Evolutionary conservation across 2,797 vertebrate genomes (phyloP), one percentile per base, ranked within the genome.

Genomic region (Vultur gryphus): DNA sequence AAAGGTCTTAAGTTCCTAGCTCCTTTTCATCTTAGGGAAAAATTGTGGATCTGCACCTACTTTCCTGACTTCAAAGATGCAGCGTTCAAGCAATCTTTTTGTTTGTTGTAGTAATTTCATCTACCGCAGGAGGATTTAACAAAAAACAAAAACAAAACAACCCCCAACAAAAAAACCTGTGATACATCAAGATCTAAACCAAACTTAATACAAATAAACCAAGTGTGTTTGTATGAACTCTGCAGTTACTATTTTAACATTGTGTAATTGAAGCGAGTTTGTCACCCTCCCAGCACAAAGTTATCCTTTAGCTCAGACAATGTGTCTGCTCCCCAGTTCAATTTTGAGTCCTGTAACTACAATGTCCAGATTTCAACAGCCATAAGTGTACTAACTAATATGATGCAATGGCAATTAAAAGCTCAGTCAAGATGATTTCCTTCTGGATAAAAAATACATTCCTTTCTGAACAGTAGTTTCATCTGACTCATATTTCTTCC

Each of bases 401-500:
- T 33, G 83, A 91, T 73, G 87, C 82, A 94, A 84, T 13, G 5
- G 31, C 31, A 96, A 96, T 84, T 91, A 95, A 73, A 85, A 93
- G 69, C 52, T 81, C 65, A 44, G 24, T 33, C 46, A 75, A 65
- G 57, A 81, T 72, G 2, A 95, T 70, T 93, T 96, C 80, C 87
- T 91, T 95, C 48, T 9, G 58, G 23, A 86, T 71, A 49, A 83
- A 66, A 91, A 84, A 81, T 0, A 37, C 89, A 90, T 84, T 93
- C 88, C 85, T 84, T 87, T 94, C 89, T 55, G 55, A 88, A 78
- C 15, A 87, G 54, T 73, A 91, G 72, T 84, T 95, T 84, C 44
- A 81, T 69, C 81, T 95, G 91, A 95, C 83, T 96, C 89, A 65
- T 48, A 76, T 66, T 88, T 88, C 76, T 55, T 95, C 85, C 49